Evolutionary conservation across 2,113 vertebrate genomes (phyloP).

Genomic region (Salvator merianae): DNA sequence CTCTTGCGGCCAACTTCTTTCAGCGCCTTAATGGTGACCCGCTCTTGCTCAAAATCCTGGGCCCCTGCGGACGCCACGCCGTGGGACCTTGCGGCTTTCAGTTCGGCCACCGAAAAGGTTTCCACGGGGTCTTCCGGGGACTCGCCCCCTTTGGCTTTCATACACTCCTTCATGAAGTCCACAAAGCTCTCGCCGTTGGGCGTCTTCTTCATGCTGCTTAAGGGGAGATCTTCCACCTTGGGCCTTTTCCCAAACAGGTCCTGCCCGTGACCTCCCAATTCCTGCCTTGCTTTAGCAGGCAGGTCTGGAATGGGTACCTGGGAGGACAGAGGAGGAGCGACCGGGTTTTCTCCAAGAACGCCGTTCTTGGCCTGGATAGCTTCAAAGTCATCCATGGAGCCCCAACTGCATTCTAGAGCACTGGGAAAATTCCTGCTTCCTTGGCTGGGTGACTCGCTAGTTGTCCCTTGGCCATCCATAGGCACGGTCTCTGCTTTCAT

Average conservation of each 20-base stretch:
- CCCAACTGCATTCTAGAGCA: background rate
- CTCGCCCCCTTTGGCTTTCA: slow-evolving; percentile 73
- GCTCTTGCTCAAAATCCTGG: slow-evolving; percentile 83
- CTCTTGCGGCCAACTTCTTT: slow-evolving; percentile 72
- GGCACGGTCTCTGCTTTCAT: slow-evolving; percentile 26
- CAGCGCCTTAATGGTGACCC: slow-evolving; percentile 82
- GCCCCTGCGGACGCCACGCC: slow-evolving; percentile 30
- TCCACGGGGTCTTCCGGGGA: slow-evolving; percentile 60
- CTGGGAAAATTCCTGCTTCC: background rate
- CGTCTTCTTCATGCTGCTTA: background rate
- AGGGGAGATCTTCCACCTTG: background rate
- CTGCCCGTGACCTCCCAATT: background rate
- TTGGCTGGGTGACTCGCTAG: background rate
- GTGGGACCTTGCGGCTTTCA: slow-evolving; percentile 6
- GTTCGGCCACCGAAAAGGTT: slow-evolving; percentile 30
- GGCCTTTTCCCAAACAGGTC: slow-evolving; percentile 8
- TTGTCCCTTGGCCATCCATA: background rate
- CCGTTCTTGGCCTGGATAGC: background rate
- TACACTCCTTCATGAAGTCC: slow-evolving; percentile 80
- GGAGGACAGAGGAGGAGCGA: background rate
- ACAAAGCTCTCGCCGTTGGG: slow-evolving; percentile 76
- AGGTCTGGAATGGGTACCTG: background rate
- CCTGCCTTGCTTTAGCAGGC: background rate
- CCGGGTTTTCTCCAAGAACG: background rate
- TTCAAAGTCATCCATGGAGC: slow-evolving; percentile 2